Evolutionary conservation across 2,888 invertebrate genomes (phyloP).

Genomic region (Stegana nigrithorax): DNA sequence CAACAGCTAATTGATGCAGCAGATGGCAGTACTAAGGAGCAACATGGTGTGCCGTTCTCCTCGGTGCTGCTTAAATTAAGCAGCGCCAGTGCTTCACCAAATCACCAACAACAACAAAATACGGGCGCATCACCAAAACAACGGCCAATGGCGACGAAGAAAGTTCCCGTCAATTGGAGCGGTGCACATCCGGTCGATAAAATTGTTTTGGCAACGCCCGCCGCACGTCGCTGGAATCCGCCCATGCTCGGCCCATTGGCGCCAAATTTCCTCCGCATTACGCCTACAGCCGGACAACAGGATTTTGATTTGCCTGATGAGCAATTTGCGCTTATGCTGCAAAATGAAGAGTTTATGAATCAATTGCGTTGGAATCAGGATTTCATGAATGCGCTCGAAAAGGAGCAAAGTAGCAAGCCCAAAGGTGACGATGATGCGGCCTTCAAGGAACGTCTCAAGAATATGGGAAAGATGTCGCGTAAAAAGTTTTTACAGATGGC

Average conservation of each 20-base stretch:
- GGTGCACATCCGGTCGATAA: constrained; percentile 19
- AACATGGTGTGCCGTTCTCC: neutral
- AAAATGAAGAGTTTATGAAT: constrained; percentile 91
- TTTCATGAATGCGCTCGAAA: constrained; percentile 85
- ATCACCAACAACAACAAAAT: constrained; percentile 55
- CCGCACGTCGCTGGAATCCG: constrained; percentile 78
- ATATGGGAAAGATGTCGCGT: constrained; percentile 86
- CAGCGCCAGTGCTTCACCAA: constrained; percentile 35
- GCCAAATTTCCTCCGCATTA: constrained; percentile 78
- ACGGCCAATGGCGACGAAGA: constrained; percentile 49
- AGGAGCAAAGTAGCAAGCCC: constrained; percentile 73
- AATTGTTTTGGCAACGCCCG: too few species aligned
- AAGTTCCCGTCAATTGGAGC: constrained; percentile 42
- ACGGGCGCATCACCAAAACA: constrained; percentile 68
- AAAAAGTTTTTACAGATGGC: constrained; percentile 85
- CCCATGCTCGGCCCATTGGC: constrained; percentile 83
- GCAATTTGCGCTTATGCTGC: constrained; percentile 85
- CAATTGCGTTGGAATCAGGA: constrained; percentile 88
- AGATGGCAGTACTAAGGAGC: constrained; percentile 46
- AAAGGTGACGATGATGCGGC: constrained; percentile 75
- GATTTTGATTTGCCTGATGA: constrained; percentile 84
- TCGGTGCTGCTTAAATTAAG: constrained; percentile 47
- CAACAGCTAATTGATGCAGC: constrained; percentile 26
- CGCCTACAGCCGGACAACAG: constrained; percentile 48
- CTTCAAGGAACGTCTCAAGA: constrained; percentile 81